Base-by-base conservation (phyloP, 2,113 vertebrate genomes). In the Argyrosomus japonicus region DNA sequence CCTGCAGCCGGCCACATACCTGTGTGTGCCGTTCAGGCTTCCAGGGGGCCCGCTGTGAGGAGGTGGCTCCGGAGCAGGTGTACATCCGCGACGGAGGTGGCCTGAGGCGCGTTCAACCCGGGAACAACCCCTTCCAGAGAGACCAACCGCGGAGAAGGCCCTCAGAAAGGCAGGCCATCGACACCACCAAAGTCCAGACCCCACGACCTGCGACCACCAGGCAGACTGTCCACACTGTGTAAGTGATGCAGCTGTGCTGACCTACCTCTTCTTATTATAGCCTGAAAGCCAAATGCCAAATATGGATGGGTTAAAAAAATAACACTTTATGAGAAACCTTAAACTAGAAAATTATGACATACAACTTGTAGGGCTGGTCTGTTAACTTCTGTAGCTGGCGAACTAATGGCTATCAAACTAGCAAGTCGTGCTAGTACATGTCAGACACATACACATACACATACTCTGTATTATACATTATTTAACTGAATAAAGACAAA, bases 11-110 rank as follows among this genome's bases (percentile, higher is more conserved):
- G 3, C 95, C 95, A 11, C 94, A 96, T 81, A 95, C 94, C 79
- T 96, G 95, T 1, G 95, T 96, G 83, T 96, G 95, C 70, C 95
- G 95, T 82, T 95, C 95, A 0, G 95, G 95, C 54, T 96, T 95
- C 91, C 94, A 95, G 89, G 95, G 95, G 9, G 48, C 88, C 40
- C 94, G 93, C 77, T 96, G 95, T 80, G 94, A 96, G 84, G 95
- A 96, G 81, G 86, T 92, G 82, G 86, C 94, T n/a, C 95, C 95
- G 0, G 95, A 96, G 83, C 95, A 96, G 92, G 95, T 95, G 89
- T 96, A 96, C 89, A 92, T 95, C 88, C 94, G 86, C 0, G 90
- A 94, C 3, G 82, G 95, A 51, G 90, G 93, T 7, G 32, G 87
- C 77, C 87, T 95, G 69, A 93, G 90, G 61, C 93, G 94, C 0